phyloP scores from a whole-genome alignment of 2,797 vertebrate species.

The Geotrypetes seraphini region DNA sequence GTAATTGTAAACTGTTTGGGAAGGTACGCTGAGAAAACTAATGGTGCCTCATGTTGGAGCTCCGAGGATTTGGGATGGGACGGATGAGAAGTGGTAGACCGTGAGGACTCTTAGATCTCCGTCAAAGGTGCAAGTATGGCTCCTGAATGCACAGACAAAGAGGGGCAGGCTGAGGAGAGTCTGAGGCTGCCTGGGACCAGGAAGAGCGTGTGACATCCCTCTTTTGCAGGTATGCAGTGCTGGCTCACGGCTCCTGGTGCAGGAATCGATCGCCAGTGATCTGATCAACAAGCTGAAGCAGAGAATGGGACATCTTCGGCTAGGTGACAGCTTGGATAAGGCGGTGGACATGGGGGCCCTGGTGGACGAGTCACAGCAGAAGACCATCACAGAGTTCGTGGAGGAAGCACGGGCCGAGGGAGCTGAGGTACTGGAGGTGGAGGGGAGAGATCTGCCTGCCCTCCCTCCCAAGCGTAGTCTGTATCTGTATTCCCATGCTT shows the following conservation, averaged over 20 bases:
- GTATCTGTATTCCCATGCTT: neutral
- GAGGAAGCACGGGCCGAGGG: slow-evolving; percentile 63
- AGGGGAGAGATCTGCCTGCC: neutral
- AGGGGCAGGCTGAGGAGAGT: too few species aligned
- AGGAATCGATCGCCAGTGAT: slow-evolving; percentile 58
- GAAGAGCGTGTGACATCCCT: too few species aligned
- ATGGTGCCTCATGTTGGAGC: too few species aligned
- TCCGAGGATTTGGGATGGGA: too few species aligned
- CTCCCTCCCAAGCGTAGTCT: neutral
- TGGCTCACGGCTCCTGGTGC: slow-evolving; percentile 57
- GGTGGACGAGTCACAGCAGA: slow-evolving; percentile 26
- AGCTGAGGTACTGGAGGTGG: slow-evolving; percentile 49
- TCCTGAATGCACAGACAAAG: too few species aligned
- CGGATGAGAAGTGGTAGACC: too few species aligned
- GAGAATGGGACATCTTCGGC: slow-evolving; percentile 34
- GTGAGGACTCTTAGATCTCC: too few species aligned
- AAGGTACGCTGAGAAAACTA: too few species aligned
- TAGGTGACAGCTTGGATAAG: slow-evolving; percentile 33
- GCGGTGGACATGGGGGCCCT: slow-evolving; percentile 43
- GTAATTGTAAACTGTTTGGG: too few species aligned
- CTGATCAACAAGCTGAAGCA: slow-evolving; percentile 48
- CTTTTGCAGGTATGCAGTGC: slow-evolving; percentile 11
- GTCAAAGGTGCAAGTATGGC: too few species aligned
- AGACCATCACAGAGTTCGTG: slow-evolving; percentile 45
- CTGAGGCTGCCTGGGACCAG: too few species aligned